phyloP scores from a whole-genome alignment of 35 echinoderm and acorn worm species.

The Anneissia japonica region DNA sequence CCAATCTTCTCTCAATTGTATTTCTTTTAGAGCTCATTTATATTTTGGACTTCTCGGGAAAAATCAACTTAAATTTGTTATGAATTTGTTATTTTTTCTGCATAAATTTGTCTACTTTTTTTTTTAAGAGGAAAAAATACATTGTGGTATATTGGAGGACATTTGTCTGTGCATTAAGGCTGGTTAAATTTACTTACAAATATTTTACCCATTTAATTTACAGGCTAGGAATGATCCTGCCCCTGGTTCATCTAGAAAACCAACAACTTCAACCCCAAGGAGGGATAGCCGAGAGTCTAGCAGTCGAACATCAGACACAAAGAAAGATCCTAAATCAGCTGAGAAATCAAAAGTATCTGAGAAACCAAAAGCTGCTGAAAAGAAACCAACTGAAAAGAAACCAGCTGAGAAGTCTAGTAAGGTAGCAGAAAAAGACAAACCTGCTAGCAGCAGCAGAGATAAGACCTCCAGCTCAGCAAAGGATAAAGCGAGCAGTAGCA shows the following conservation, averaged over 20 bases:
- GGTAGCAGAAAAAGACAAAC: slow-evolving; percentile 13
- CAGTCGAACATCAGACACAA: not conserved
- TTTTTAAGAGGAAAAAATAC: too few species aligned
- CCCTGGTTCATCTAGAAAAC: not conserved
- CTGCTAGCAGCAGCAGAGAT: slow-evolving; percentile 1
- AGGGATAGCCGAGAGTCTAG: not conserved
- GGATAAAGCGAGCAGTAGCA: not conserved
- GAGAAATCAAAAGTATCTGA: not conserved
- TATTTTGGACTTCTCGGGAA: too few species aligned
- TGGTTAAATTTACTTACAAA: too few species aligned
- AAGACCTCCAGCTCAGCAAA: not conserved
- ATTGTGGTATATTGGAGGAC: too few species aligned
- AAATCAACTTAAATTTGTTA: too few species aligned
- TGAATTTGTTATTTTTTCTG: too few species aligned
- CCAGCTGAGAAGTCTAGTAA: not conserved
- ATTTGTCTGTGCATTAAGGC: too few species aligned
- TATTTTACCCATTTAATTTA: too few species aligned
- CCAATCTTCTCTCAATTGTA: too few species aligned
- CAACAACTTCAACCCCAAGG: not conserved
- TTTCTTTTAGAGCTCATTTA: too few species aligned
- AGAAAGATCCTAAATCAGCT: not conserved
- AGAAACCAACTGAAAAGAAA: not conserved
- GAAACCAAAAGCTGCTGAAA: not conserved
- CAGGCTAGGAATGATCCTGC: not conserved
- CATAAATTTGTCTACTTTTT: too few species aligned